Conservation (phyloP, 2,797 vertebrate genomes). For the Hippopotamyrus pictus region DNA sequence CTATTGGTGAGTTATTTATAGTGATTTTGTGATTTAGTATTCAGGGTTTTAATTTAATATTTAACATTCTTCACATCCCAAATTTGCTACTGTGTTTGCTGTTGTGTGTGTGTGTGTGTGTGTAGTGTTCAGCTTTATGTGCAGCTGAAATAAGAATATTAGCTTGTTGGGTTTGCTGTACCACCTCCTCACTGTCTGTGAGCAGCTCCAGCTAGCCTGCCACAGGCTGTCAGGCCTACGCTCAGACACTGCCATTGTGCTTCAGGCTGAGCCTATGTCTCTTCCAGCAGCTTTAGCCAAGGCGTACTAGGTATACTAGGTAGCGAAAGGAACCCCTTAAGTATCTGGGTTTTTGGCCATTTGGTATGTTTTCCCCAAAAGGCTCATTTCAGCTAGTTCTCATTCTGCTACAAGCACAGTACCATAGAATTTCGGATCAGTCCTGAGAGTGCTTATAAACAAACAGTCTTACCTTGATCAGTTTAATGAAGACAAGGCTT, state of each 20-base stretch:
- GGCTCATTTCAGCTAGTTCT: background rate
- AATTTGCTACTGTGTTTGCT: background rate
- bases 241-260: background rate
- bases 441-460: background rate
- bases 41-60: background rate
- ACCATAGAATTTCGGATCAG: background rate
- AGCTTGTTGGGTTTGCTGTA: conserved; percentile 27
- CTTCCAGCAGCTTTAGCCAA: background rate
- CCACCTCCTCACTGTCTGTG: conserved; percentile 23
- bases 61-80: background rate
- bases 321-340: background rate
- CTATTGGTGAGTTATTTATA: background rate
- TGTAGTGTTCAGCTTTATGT: background rate
- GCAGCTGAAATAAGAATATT: conserved; percentile 22
- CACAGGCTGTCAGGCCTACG: conserved; percentile 8
- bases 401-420: background rate
- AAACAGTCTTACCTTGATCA: background rate
- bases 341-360: background rate
- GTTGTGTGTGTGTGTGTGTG: background rate
- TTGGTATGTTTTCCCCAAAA: background rate
- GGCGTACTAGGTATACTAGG: background rate
- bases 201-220: background rate
- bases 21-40: background rate
- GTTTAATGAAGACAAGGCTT: background rate
- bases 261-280: background rate